phyloP scores from a whole-genome alignment of 2,113 vertebrate genomes.

The Cinclus mexicanus region DNA sequence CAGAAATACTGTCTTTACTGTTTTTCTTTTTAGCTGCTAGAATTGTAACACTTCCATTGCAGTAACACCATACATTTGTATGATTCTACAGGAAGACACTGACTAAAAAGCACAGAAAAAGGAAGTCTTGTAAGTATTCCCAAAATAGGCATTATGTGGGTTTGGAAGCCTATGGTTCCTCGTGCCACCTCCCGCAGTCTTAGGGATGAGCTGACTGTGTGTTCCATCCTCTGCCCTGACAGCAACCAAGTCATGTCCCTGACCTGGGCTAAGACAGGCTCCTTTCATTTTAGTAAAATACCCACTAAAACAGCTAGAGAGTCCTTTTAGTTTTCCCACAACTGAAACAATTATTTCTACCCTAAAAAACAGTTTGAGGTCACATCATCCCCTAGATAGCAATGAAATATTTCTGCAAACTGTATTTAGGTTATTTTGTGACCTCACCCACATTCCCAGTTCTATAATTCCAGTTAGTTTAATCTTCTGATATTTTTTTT shows the following conservation, averaged over 20 bases:
- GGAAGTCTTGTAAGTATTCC: not conserved
- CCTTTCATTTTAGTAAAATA: not conserved
- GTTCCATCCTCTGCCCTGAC: not conserved
- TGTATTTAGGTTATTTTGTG: not conserved
- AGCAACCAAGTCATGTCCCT: not conserved
- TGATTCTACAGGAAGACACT: not conserved
- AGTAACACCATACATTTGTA: not conserved
- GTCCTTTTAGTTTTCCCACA: not conserved
- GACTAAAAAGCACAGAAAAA: not conserved
- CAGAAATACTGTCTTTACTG: not conserved
- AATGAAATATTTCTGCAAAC: not conserved
- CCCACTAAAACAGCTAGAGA: not conserved
- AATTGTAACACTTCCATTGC: not conserved
- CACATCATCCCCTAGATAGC: not conserved
- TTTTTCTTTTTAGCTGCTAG: not conserved
- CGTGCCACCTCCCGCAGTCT: rapidly evolving
- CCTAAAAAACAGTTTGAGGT: not conserved
- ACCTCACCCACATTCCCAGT: not conserved
- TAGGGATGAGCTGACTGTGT: not conserved
- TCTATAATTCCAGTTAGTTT: not conserved
- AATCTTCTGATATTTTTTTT: not conserved
- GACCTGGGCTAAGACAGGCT: not conserved
- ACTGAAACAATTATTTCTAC: not conserved
- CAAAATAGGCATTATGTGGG: not conserved
- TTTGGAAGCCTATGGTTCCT: not conserved